Evolutionary conservation across 2,888 invertebrate genomes (phyloP).

Genomic region (Drosophila subsilvestris): DNA sequence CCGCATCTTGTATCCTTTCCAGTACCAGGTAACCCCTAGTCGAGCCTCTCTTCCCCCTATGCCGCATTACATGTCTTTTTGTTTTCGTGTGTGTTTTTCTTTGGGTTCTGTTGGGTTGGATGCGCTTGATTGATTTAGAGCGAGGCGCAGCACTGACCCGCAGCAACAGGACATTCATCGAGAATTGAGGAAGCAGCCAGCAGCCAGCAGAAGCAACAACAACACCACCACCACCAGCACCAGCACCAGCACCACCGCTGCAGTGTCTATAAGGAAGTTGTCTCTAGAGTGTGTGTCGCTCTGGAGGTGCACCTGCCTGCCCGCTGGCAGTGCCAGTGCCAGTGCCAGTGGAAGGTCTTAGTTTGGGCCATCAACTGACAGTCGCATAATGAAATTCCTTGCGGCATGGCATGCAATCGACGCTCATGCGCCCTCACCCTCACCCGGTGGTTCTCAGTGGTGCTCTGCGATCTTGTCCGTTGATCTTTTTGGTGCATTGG

Average conservation of each 20-base stretch:
- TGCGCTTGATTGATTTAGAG: constrained; percentile 82
- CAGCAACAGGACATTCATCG: constrained; percentile 48
- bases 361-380: constrained; percentile 53
- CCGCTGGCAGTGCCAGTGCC: constrained; percentile 52
- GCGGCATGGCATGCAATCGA: constrained; percentile 62
- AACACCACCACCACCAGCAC: constrained; percentile 12
- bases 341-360: constrained; percentile 28
- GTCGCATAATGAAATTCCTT: constrained; percentile 66
- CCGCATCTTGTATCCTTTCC: too few relatives aligned
- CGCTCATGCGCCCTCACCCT: constrained; percentile 23
- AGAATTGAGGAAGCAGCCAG: constrained; percentile 35
- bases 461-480: constrained; percentile 74
- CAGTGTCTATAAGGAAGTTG: constrained; percentile 3
- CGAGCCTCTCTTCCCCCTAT: background rate
- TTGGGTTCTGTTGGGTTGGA: constrained; percentile 61
- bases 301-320: constrained; percentile 65
- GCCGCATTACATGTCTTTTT: background rate
- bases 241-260: constrained; percentile 5
- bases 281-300: constrained; percentile 13
- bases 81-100: constrained; percentile 43
- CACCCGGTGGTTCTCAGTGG: constrained; percentile 14
- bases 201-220: constrained; percentile 28
- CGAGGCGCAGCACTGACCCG: constrained; percentile 54
- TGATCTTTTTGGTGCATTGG: constrained; percentile 82
- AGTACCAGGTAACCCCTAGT: background rate